Evolutionary conservation across 1,140 invertebrate genomes (phyloP), one percentile per base, ranked within the genome.

Genomic region (Goniozus legneri): DNA sequence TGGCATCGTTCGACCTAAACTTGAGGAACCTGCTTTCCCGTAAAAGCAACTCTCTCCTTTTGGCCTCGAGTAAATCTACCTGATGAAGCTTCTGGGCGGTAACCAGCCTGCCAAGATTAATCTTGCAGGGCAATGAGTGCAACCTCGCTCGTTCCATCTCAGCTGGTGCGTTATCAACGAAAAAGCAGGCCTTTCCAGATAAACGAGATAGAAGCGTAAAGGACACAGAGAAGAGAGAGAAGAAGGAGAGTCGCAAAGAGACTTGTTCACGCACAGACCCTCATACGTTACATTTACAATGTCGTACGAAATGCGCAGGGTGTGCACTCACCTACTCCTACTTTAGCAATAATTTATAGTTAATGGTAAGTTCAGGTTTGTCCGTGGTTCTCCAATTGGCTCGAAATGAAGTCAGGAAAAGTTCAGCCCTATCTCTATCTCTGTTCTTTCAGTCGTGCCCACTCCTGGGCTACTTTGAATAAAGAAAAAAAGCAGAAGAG

Each of bases 81-180:
- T 37, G 42, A 52, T 44, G 50, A 56, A 42, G 18, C 18, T 38
- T 24, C 15, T 14, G 33, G 20, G 50, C 22, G 36, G n/a, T 24
- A 48, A 48, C 35, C 36, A 15, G 41, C 15, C 36, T 31, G 40
- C 27, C 16, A 42, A 55, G 46, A 56, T 56, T 52, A 56, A 56
- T 56, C 38, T 42, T 37, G 27, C 39, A 8, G 10, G 50, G 45
- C 35, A 39, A 21, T 8, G 15, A 32, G 16, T 41, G 21, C 19
- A n/a, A 41, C 37, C 34, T 44, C 8, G 30, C 32, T 42, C 31
- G 27, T 46, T n/a, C 19, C 38, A 36, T 48, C 32, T 35, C 16
- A n/a, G 34, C 32, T 42, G 41, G 30, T 27, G 39, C 40, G 41
- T 52, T 52, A 52, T 54, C 52, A 50, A 10, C 4, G 24, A 27